Base-by-base conservation (phyloP, 2,888 invertebrate species). In the Charanyca ferruginea region DNA sequence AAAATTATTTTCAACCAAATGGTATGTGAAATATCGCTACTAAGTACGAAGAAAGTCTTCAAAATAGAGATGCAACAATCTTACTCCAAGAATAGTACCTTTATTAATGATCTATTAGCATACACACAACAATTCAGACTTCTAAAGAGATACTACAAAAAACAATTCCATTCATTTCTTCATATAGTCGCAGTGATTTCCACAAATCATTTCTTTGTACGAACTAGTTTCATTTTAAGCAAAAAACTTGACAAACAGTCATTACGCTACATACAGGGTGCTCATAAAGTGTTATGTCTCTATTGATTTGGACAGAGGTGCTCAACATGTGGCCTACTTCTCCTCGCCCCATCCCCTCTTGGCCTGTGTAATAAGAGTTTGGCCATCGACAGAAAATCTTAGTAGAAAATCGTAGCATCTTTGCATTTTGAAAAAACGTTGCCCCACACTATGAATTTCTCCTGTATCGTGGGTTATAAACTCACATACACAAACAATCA, bases 271-370 rank as follows among this genome's bases (percentile, higher is more conserved):
- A 61, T 35, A 74, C 53, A 62, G 44, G 22, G 1, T 47, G 57
- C 49, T 67, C 51, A 74, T 75, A 62, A 75, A 75, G 75, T 79
- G 58, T 79, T 74, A 75, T 68, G 59, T 74, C 75, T 75, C 69
- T 74, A 68, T 75, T 74, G 61, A 52, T 62, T 62, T 38, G 28
- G 67, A 16, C 73, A 72, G 61, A n/a, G 64, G 44, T 59, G 0
- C 61, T 74, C 68, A 75, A 78, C 8, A 8, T 32, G 8, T 32
- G 9, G 9, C 32, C 32, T 2, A 32, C 11, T 3, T 32, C n/a
- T n/a, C n/a, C n/a, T n/a, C n/a, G n/a, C n/a, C n/a, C n/a, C n/a
- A n/a, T n/a, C n/a, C n/a, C n/a, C n/a, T n/a, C n/a, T n/a, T n/a
- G n/a, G n/a, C n/a, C n/a, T n/a, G n/a, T n/a, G n/a, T n/a, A n/a